Evolutionary conservation across 2,888 invertebrate species (phyloP).

Genomic region (Cryptus armator): DNA sequence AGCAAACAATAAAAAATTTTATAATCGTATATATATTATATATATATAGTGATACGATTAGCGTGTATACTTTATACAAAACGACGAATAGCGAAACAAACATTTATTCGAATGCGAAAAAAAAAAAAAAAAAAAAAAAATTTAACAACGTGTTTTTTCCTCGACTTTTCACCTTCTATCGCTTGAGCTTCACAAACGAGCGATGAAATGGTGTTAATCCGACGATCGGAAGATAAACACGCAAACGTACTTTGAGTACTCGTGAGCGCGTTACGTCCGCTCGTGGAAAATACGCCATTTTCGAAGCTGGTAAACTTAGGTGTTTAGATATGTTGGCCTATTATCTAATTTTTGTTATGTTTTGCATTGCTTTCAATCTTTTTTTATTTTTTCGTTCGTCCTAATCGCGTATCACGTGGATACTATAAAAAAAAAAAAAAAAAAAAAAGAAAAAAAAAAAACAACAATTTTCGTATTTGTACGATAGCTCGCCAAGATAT

Average conservation of each 20-base stretch:
- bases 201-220: conserved; percentile 70
- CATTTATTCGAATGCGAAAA: neutral
- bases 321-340: conserved; percentile 77
- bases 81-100: conserved; percentile 34
- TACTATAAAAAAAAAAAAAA: conserved; percentile 69
- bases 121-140: too few relatives aligned
- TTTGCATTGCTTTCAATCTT: conserved; percentile 70
- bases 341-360: conserved; percentile 74
- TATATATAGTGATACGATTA: conserved; percentile 6
- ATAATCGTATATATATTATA: neutral
- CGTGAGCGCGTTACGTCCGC: conserved; percentile 5
- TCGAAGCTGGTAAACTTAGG: conserved; percentile 57
- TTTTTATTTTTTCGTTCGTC: conserved; percentile 60
- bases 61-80: neutral
- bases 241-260: conserved; percentile 39
- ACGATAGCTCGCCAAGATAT: conserved; percentile 74
- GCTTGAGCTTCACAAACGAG: conserved; percentile 74
- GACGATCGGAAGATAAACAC: conserved; percentile 33
- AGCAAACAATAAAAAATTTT: neutral
- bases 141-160: neutral
- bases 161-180: conserved; percentile 74
- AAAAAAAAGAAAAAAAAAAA: too few relatives aligned
- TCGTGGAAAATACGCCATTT: conserved; percentile 33
- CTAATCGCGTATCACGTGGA: conserved; percentile 52
- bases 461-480: conserved; percentile 68